These are phyloP conservation scores for Zaprionus vittiger DNA, from an alignment of 1,140 invertebrate genomes.

Conservation along the genomic window DNA sequence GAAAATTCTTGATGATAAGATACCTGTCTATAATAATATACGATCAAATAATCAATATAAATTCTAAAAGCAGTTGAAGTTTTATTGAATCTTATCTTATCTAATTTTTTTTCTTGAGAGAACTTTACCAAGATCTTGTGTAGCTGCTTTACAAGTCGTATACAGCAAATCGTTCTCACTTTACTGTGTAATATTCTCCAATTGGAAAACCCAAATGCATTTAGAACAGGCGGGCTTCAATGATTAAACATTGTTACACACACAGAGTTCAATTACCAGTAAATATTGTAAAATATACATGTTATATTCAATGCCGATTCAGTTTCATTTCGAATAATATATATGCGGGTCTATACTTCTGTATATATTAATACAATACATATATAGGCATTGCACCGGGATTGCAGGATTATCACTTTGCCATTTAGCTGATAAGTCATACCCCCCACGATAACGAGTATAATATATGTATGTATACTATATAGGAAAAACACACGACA, in stretches of 20 bases:
- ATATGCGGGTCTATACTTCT: not conserved
- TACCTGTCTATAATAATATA: too few species aligned
- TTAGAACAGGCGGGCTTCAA: not conserved
- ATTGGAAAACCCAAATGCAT: not conserved
- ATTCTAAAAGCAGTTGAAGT: too few species aligned
- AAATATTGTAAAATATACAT: not conserved
- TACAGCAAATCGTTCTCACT: not conserved
- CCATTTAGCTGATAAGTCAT: slow-evolving; percentile 38
- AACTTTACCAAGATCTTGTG: not conserved
- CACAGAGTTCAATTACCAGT: not conserved
- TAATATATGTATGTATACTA: slow-evolving; percentile 10
- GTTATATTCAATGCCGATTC: not conserved
- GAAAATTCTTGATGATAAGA: too few species aligned
- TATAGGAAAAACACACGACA: slow-evolving; percentile 37
- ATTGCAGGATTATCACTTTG: slow-evolving; percentile 39
- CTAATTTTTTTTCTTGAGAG: not conserved
- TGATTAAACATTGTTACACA: not conserved
- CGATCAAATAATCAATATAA: too few species aligned
- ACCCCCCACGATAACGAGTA: slow-evolving; percentile 30
- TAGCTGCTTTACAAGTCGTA: not conserved
- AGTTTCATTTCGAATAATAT: not conserved
- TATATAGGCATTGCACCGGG: slow-evolving; percentile 6
- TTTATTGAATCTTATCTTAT: not conserved
- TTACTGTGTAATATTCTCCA: not conserved
- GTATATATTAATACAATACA: not conserved